phyloP scores from a whole-genome alignment of 2,113 vertebrate genomes.

The Bubo blakistoni region DNA sequence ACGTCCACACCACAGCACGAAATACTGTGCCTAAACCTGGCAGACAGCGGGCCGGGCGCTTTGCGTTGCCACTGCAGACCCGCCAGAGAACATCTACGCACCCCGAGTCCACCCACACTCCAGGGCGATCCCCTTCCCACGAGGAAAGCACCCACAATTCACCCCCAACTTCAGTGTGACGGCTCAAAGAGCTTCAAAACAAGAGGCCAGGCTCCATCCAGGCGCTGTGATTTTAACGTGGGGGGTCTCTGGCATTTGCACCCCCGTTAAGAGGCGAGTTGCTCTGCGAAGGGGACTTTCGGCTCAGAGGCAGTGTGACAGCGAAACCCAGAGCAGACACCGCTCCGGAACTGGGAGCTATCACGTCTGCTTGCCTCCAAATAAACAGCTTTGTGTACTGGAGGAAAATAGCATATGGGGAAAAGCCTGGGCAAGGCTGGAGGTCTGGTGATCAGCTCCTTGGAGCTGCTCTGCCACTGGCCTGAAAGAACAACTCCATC shows the following conservation, averaged over 20 bases:
- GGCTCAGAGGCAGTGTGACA: not conserved
- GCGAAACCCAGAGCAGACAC: not conserved
- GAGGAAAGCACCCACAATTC: rapidly evolving
- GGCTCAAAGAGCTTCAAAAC: rapidly evolving
- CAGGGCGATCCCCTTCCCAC: rapidly evolving
- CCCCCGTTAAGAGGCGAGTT: not conserved
- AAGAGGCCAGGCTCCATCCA: rapidly evolving
- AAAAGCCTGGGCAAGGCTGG: not conserved
- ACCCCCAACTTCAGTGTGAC: rapidly evolving
- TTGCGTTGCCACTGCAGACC: rapidly evolving
- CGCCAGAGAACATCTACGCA: rapidly evolving
- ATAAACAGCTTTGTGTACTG: not conserved
- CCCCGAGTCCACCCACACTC: rapidly evolving
- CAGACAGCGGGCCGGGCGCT: rapidly evolving
- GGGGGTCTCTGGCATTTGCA: rapidly evolving
- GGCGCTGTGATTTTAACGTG: rapidly evolving
- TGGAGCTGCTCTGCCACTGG: not conserved
- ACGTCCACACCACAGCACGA: rapidly evolving
- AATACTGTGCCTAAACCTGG: rapidly evolving
- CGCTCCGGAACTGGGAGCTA: not conserved
- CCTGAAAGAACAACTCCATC: constrained; percentile 43
- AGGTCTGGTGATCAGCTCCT: not conserved
- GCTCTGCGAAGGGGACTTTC: not conserved
- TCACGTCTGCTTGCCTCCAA: not conserved
- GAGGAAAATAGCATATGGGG: not conserved